These are phyloP conservation scores for Nebria ingens DNA, from an alignment of 1,140 invertebrate species.

Conservation along the genomic window DNA sequence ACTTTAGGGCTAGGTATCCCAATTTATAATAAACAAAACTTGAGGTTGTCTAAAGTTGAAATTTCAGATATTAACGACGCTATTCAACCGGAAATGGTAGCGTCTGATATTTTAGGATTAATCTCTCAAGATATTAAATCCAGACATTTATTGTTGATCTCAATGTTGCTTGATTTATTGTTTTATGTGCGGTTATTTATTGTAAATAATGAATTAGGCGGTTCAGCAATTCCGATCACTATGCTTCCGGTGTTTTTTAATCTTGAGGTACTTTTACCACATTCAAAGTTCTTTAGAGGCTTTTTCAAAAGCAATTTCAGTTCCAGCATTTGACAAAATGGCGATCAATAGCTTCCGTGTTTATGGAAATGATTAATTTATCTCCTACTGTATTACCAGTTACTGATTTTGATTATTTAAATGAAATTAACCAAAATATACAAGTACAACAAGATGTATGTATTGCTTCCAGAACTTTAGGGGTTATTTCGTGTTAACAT, in stretches of 20 bases:
- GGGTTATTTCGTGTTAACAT: background rate
- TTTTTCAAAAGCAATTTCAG: slow-evolving; percentile 20
- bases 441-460: background rate
- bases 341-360: slow-evolving; percentile 28
- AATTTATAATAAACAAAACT: slow-evolving; percentile 10
- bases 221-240: slow-evolving; percentile 33
- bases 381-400: slow-evolving; percentile 16
- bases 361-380: slow-evolving; percentile 29
- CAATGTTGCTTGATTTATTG: slow-evolving; percentile 33
- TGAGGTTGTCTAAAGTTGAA: too few species aligned
- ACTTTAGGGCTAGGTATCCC: slow-evolving; percentile 34
- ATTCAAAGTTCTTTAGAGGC: slow-evolving; percentile 2
- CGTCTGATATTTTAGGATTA: slow-evolving; percentile 36
- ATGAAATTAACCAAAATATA: background rate
- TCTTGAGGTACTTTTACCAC: slow-evolving; percentile 28
- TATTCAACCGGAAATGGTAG: slow-evolving; percentile 33
- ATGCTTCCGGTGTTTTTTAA: slow-evolving; percentile 40
- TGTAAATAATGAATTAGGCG: slow-evolving; percentile 36
- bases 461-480: background rate
- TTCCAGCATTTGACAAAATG: slow-evolving; percentile 26
- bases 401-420: background rate
- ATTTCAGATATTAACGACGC: too few species aligned
- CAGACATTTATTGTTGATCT: slow-evolving; percentile 33
- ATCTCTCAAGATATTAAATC: slow-evolving; percentile 34
- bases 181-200: slow-evolving; percentile 33